Percentiles rank a stretch among this genome's conserved stretches.
These are phyloP conservation scores for Perodicticus potto DNA, from an alignment of 2,797 vertebrate species.

Conservation along the genomic window DNA sequence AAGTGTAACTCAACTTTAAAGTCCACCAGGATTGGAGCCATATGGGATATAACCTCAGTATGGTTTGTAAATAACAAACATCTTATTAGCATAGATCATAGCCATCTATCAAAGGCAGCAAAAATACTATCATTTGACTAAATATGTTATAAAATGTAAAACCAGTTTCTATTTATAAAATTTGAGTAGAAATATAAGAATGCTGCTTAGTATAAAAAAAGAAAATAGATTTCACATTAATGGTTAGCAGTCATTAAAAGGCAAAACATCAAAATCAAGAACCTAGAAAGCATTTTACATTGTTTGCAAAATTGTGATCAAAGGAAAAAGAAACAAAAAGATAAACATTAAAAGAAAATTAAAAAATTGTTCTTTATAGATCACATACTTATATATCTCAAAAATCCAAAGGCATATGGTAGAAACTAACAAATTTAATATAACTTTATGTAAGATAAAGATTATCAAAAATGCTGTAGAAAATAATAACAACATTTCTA, in stretches of 20 bases:
- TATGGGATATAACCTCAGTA: not conserved
- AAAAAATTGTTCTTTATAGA: not conserved
- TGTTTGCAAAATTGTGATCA: not conserved
- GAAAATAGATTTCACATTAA: not conserved
- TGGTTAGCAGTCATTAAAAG: not conserved
- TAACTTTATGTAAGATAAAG: not conserved
- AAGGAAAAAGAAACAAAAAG: conserved; percentile 29
- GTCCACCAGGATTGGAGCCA: not conserved
- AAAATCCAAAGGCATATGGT: not conserved
- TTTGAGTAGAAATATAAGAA: not conserved
- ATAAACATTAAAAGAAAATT: not conserved
- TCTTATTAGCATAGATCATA: not conserved
- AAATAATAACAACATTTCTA: not conserved
- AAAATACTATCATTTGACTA: not conserved
- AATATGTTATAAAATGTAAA: conserved; percentile 54
- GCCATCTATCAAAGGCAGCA: not conserved
- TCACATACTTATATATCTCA: not conserved
- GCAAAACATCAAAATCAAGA: conserved; percentile 53
- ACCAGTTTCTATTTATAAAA: conserved; percentile 28
- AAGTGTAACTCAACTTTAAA: not conserved
- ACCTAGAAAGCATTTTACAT: not conserved
- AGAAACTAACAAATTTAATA: not conserved
- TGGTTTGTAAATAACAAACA: conserved; percentile 47
- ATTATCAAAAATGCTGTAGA: not conserved
- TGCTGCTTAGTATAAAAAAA: not conserved